Evolutionary conservation across 1,140 invertebrate genomes (phyloP).

Genomic region (Aphaenogaster floridana): DNA sequence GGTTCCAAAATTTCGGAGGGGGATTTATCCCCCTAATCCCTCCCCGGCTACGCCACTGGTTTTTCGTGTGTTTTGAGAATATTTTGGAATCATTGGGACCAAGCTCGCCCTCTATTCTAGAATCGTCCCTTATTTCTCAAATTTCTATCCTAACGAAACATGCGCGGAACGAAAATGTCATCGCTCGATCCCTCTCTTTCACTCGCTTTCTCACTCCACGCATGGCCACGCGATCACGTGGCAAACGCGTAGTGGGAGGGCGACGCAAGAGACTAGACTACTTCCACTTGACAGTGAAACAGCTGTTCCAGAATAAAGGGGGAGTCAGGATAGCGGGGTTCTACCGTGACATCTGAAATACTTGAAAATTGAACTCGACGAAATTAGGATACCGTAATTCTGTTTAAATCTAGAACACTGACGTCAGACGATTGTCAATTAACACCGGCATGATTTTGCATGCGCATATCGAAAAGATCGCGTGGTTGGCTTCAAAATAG

Average conservation of each 20-base stretch:
- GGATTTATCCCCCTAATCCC: no score
- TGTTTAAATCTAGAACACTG: background rate
- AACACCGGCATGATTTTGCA: background rate
- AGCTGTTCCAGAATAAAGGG: conserved; percentile 32
- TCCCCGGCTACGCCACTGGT: no score
- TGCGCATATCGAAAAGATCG: background rate
- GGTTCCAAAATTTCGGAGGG: no score
- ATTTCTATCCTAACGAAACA: background rate
- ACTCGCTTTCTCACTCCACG: background rate
- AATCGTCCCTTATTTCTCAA: background rate
- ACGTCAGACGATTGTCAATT: background rate
- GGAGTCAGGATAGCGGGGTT: background rate
- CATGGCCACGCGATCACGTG: background rate
- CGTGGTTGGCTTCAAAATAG: background rate
- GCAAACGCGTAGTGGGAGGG: background rate
- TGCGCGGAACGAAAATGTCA: background rate
- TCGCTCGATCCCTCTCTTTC: background rate
- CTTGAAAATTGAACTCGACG: background rate
- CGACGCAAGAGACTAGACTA: background rate
- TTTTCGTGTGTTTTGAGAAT: background rate
- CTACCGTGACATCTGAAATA: background rate
- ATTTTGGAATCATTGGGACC: background rate
- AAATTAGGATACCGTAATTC: background rate
- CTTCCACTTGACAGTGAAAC: conserved; percentile 17
- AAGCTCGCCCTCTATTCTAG: background rate